Percentiles rank a stretch among this genome's conserved stretches.
Conservation (phyloP, 2,888 invertebrate genomes). For the Cerastis leucographa region DNA sequence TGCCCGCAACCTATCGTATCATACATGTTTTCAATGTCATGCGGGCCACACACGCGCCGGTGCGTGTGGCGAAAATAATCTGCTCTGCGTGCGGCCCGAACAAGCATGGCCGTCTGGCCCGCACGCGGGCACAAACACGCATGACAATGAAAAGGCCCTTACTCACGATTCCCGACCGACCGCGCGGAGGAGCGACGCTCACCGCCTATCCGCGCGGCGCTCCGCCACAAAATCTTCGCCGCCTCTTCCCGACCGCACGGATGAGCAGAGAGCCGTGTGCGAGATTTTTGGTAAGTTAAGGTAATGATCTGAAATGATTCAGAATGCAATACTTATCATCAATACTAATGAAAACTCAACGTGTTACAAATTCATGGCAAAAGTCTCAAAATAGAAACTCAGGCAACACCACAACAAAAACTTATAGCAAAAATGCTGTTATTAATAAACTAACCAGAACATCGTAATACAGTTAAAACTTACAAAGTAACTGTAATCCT, state of each 20-base stretch:
- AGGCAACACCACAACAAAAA: conserved; percentile 2
- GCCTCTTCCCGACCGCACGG: not conserved
- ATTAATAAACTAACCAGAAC: conserved; percentile 51
- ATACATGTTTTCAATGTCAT: too few species aligned
- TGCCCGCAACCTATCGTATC: too few species aligned
- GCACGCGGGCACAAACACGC: too few species aligned
- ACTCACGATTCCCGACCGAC: not conserved
- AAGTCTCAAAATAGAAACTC: too few species aligned
- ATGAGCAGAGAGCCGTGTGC: too few species aligned
- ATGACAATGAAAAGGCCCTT: too few species aligned
- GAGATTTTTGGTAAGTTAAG: too few species aligned
- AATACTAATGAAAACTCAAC: not conserved
- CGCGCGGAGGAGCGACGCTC: not conserved
- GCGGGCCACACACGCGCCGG: too few species aligned
- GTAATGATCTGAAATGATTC: not conserved
- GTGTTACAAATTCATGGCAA: too few species aligned
- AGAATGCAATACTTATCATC: not conserved
- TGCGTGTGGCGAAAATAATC: too few species aligned
- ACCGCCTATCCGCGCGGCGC: not conserved
- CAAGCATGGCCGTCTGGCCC: too few species aligned
- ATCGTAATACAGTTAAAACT: conserved; percentile 63
- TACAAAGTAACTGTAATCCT: conserved; percentile 69
- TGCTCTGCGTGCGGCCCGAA: too few species aligned
- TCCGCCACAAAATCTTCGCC: not conserved
- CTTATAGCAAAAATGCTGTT: conserved; percentile 31